Percentiles rank a stretch among this genome's conserved stretches.
These are phyloP conservation scores for Elysia crispata DNA, from an alignment of 2,888 invertebrate species.

Conservation along the genomic window DNA sequence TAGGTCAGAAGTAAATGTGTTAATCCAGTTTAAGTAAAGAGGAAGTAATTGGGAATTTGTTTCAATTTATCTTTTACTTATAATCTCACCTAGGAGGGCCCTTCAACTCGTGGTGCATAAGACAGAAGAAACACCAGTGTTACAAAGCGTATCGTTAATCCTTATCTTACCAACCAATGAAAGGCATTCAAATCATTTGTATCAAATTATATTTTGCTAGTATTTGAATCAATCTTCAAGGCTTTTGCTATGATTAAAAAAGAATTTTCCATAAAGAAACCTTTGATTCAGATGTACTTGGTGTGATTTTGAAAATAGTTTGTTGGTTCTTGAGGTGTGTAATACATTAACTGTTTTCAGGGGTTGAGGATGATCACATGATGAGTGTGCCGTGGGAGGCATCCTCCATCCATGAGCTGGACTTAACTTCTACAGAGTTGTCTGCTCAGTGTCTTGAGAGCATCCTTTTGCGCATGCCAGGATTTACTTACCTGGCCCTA, in stretches of 20 bases:
- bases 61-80: too few species aligned
- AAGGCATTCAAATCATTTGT: too few species aligned
- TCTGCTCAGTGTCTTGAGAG: slow-evolving; percentile 95
- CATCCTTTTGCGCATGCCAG: slow-evolving; percentile 91
- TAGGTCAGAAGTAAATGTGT: too few species aligned
- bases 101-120: too few species aligned
- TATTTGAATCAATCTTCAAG: neutral
- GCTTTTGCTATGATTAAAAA: neutral
- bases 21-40: too few species aligned
- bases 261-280: too few species aligned
- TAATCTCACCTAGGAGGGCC: too few species aligned
- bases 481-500: slow-evolving; percentile 89
- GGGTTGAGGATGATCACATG: slow-evolving; percentile 92
- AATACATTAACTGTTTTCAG: slow-evolving; percentile 79
- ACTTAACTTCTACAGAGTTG: slow-evolving; percentile 97
- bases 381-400: slow-evolving; percentile 99
- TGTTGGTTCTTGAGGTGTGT: neutral
- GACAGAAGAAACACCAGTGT: too few species aligned
- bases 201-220: too few species aligned
- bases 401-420: slow-evolving; percentile 92
- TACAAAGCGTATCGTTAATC: too few species aligned
- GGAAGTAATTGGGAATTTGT: too few species aligned
- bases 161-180: too few species aligned
- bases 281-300: neutral
- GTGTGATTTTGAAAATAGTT: neutral